A percentile compares a stretch with the other conserved stretches of the same genome.
phyloP scores from a whole-genome alignment of 2,797 vertebrate genomes.

The Vireo griseus region DNA sequence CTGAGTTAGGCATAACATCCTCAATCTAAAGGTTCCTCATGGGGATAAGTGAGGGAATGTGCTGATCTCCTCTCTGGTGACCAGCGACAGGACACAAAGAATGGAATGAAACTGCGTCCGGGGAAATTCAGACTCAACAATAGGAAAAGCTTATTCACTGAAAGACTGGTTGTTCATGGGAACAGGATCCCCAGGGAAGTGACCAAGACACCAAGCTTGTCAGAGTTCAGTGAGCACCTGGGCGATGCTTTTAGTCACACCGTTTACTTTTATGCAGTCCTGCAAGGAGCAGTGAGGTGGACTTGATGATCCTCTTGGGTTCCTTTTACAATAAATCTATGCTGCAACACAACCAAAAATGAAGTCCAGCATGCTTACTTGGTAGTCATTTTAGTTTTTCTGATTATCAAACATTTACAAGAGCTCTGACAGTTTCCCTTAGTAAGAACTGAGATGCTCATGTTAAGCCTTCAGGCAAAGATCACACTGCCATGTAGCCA shows the following conservation, averaged over 20 bases:
- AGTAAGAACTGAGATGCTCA: not conserved
- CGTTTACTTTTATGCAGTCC: not conserved
- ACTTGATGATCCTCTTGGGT: not conserved
- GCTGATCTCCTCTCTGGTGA: not conserved
- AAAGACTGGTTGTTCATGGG: too few relatives aligned
- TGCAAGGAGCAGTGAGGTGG: not conserved
- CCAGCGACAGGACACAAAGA: not conserved
- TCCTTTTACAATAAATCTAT: not conserved
- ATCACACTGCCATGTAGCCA: not conserved
- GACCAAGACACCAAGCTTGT: not conserved
- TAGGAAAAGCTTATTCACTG: not conserved
- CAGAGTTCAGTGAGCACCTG: not conserved
- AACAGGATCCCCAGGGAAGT: not conserved
- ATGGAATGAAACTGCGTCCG: not conserved
- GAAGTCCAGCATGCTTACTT: not conserved
- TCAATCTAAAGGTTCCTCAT: not conserved
- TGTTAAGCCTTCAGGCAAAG: not conserved
- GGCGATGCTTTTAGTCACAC: fast-evolving
- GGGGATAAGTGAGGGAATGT: fast-evolving
- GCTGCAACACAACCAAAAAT: not conserved
- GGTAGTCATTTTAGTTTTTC: not conserved
- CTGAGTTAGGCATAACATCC: not conserved
- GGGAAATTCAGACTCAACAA: not conserved
- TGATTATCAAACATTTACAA: not conserved
- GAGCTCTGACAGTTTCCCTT: not conserved